Evolutionary conservation across 1,140 invertebrate genomes (phyloP).

Genomic region (Drosophila grimshawi): DNA sequence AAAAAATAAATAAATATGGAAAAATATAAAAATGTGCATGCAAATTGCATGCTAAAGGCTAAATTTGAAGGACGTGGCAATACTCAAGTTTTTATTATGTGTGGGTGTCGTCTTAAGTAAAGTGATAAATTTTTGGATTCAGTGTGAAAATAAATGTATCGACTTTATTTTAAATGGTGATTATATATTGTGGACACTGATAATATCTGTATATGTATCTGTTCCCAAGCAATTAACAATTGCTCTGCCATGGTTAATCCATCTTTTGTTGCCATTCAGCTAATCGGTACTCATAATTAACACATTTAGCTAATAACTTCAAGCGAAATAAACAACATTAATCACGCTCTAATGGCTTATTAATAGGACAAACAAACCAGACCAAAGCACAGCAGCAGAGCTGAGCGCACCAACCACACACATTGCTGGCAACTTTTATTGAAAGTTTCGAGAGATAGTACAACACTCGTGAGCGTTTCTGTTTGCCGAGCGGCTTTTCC

Average conservation of each 20-base stretch:
- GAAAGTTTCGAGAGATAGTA: constrained; percentile 63
- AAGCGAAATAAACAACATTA: constrained; percentile 78
- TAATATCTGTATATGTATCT: not conserved
- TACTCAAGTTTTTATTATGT: not conserved
- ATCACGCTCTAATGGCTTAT: constrained; percentile 77
- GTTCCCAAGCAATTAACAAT: not conserved
- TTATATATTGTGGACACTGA: no score
- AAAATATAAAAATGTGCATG: constrained; percentile 46
- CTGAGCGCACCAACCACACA: constrained; percentile 5
- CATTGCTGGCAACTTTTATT: constrained; percentile 66
- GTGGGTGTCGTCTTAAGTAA: constrained; percentile 14
- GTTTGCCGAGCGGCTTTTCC: constrained; percentile 52
- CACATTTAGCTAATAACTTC: constrained; percentile 82
- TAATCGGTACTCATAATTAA: constrained; percentile 80
- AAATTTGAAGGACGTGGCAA: constrained; percentile 22
- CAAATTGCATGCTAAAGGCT: constrained; percentile 24
- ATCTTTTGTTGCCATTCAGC: constrained; percentile 22
- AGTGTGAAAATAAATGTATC: constrained; percentile 3
- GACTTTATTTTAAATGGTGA: no score
- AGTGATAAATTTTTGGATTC: constrained; percentile 2
- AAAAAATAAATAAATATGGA: constrained; percentile 39
- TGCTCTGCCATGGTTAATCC: not conserved
- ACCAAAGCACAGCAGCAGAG: constrained; percentile 13
- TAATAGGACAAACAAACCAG: constrained; percentile 72
- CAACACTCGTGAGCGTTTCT: constrained; percentile 14